These are phyloP conservation scores for Lydus trimaculatus DNA, from an alignment of 2,888 invertebrate species.

Conservation along the genomic window DNA sequence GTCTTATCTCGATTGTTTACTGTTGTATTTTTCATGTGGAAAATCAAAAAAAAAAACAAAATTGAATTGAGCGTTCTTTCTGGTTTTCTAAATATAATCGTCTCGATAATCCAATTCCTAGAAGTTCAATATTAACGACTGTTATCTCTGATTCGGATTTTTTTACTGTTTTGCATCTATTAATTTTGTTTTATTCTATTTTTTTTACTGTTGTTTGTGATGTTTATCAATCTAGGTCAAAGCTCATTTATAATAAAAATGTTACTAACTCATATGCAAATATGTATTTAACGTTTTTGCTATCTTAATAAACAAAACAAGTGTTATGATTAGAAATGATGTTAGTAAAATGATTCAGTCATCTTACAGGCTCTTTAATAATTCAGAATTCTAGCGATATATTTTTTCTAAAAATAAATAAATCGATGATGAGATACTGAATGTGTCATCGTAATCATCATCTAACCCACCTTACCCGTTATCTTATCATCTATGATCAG, in stretches of 20 bases:
- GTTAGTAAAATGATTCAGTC: constrained; percentile 12
- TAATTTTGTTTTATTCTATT: too few relatives aligned
- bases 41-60: background rate
- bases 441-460: too few relatives aligned
- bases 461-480: background rate
- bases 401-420: constrained; percentile 12
- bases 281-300: constrained; percentile 16
- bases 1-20: constrained; percentile 8
- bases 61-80: too few relatives aligned
- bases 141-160: too few relatives aligned
- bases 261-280: constrained; percentile 14
- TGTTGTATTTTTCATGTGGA: background rate
- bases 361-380: constrained; percentile 7
- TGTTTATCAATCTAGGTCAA: constrained; percentile 28
- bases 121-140: too few relatives aligned
- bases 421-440: constrained; percentile 7
- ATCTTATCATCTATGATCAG: constrained; percentile 10
- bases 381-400: constrained; percentile 16
- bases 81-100: too few relatives aligned
- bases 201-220: background rate
- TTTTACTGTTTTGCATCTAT: too few relatives aligned
- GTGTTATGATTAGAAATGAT: constrained; percentile 13
- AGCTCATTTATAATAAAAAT: constrained; percentile 19
- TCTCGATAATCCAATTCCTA: background rate
- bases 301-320: constrained; percentile 13